These are phyloP conservation scores for Eunapius fragilis DNA, from an alignment of 37 sponge, comb jelly and placozoan genomes.

Conservation along the genomic window DNA sequence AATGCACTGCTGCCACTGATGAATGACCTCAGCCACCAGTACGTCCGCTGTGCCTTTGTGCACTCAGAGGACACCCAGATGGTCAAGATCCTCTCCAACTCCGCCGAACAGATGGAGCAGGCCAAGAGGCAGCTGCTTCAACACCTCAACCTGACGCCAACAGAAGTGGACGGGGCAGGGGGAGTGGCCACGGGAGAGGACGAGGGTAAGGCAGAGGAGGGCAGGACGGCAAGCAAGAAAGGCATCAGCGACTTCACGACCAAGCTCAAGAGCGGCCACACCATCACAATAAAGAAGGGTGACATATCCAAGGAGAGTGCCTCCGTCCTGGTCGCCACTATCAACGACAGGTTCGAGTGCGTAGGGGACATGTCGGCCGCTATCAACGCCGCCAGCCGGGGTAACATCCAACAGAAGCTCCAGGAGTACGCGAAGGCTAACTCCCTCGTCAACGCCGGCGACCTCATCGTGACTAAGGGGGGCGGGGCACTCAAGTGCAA, in stretches of 20 bases:
- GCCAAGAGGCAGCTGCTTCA: slow-evolving; percentile 32
- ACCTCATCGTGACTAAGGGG: slow-evolving; percentile 50
- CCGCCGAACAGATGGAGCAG: slow-evolving; percentile 53
- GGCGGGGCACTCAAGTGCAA: slow-evolving; percentile 67
- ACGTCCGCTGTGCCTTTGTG: slow-evolving; percentile 21
- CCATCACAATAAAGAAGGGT: slow-evolving; percentile 58
- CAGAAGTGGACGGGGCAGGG: slow-evolving; percentile 1
- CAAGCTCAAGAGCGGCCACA: slow-evolving; percentile 20
- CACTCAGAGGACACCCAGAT: not conserved
- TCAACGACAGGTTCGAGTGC: slow-evolving; percentile 44
- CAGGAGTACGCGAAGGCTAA: not conserved
- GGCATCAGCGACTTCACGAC: too few relatives aligned
- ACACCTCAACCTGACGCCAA: not conserved
- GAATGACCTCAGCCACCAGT: not conserved
- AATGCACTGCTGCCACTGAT: too few relatives aligned
- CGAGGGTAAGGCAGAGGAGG: too few relatives aligned
- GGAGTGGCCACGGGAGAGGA: too few relatives aligned
- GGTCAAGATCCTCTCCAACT: slow-evolving; percentile 30
- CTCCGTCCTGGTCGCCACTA: slow-evolving; percentile 66
- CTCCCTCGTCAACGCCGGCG: slow-evolving; percentile 30
- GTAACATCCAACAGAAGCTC: slow-evolving; percentile 36
- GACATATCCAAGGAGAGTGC: slow-evolving; percentile 64
- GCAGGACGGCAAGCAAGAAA: too few relatives aligned
- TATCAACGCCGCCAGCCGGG: slow-evolving; percentile 54
- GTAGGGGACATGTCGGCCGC: slow-evolving; percentile 71